phyloP scores from a whole-genome alignment of 2,113 vertebrate genomes.

The Oreocharis arfaki region DNA sequence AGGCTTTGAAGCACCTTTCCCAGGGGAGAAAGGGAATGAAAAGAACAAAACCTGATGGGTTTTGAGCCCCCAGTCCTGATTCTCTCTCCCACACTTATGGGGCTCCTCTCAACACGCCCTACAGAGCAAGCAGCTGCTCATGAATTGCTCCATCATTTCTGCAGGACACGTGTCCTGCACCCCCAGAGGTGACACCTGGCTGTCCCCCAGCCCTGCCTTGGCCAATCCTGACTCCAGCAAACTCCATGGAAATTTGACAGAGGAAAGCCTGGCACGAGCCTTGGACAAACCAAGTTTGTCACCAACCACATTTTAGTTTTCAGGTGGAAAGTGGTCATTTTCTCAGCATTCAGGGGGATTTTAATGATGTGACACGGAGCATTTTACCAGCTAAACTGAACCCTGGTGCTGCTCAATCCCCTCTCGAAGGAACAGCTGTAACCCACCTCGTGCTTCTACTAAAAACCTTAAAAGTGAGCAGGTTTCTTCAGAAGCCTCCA shows the following conservation, averaged over 20 bases:
- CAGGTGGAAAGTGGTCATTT: neutral
- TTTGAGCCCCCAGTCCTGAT: neutral
- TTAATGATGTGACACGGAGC: neutral
- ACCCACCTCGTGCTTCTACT: neutral
- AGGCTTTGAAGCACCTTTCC: neutral
- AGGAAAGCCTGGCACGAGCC: neutral
- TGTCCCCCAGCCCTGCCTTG: neutral
- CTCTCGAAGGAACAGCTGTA: neutral
- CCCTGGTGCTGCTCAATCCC: neutral
- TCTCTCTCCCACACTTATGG: accelerated
- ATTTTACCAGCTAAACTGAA: neutral
- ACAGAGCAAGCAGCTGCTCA: neutral
- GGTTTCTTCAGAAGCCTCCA: neutral
- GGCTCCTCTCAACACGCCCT: neutral
- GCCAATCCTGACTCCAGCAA: neutral
- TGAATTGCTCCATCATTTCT: neutral
- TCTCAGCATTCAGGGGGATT: neutral
- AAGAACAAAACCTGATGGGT: neutral
- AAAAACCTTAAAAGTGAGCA: neutral
- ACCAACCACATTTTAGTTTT: neutral
- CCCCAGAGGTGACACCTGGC: neutral
- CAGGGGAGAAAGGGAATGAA: neutral
- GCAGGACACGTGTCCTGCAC: neutral
- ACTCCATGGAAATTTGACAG: neutral
- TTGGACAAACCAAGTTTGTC: neutral